Base-by-base conservation (phyloP, 1,140 invertebrate species). In the Mactra quadrangularis region DNA sequence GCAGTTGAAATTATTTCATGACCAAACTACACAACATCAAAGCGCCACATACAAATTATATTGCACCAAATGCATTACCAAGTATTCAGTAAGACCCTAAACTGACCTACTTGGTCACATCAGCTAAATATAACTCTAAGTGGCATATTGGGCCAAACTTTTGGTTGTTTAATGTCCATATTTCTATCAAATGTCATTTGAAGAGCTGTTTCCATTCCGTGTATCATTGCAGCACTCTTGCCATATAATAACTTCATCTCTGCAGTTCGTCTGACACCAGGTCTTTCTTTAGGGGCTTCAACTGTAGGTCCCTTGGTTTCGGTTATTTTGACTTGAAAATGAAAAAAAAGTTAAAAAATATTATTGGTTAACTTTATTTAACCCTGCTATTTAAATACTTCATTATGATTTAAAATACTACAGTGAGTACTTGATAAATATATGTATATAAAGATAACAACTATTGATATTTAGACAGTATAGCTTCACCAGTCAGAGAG, bases 91-190 rank as follows among this genome's bases (percentile, higher is more conserved):
- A n/a, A n/a, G n/a, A n/a, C n/a, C n/a, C n/a, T n/a, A n/a, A n/a
- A n/a, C n/a, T n/a, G n/a, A n/a, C n/a, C n/a, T n/a, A n/a, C n/a
- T n/a, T n/a, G n/a, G n/a, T n/a, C n/a, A n/a, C n/a, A 31, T 50
- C 45, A 68, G 4, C 22, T 25, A 31, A 92, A 92, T n/a, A 88
- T 60, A 64, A 92, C 85, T 82, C 94, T 96, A 47, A 97, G 92
- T 19, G 96, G 96, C 88, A 96, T 95, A 90, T 95, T 95, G 0
- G 96, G 96, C 96, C 96, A 97, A 71, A 95, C 94, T 59, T 94
- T 92, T 22, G 95, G 95, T 85, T 95, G 95, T 19, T 93, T 87
- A 78, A 94, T 94, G 89, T 96, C 95, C 86, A 94, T 93, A 76
- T 95, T 94, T 85, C 94, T 92, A 82, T 96, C 95, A 89, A 94